Evolutionary conservation across 2,888 invertebrate species (phyloP), one percentile per base, ranked within the genome.

Genomic region (Eulithis testata): DNA sequence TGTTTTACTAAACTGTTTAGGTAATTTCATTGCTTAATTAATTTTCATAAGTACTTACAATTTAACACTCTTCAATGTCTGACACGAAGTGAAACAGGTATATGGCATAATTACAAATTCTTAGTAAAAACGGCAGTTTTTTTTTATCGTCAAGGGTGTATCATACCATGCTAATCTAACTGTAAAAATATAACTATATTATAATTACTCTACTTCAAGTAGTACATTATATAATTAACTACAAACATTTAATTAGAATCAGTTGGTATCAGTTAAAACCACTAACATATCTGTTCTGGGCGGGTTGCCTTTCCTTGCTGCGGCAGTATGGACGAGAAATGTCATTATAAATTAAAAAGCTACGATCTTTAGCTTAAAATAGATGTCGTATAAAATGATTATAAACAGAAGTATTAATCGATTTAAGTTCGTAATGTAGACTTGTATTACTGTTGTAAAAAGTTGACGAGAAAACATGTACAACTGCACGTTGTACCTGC

Each of bases 31-130:
- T 57, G 43, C 65, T 66, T 65, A 51, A 52, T 21, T 49, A 49
- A 21, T 14, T 53, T 49, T 61, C 54, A 45, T 71, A 73, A 73
- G 72, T 71, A 72, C 70, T 65, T 62, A 53, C 61, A n/a, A 62
- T 54, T 60, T 66, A 63, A 58, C 43, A 63, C 49, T 58, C 61
- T 69, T 68, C 55, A 40, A 69, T 70, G 63, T 55, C 53, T 66
- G 51, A 67, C 70, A 71, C 58, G 58, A 63, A 55, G 66, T 53
- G 21, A 60, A 63, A 54, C 51, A 65, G 50, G 36, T 61, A 8
- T 66, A 67, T 44, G 56, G 53, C 64, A 66, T 66, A 58, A 49
- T 56, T 47, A 60, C 44, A 63, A 36, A 52, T 69, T 47, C 36
- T 55, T 55, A 40, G 27, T 53, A 58, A 52, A 65, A 67, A 69